Evolutionary conservation across 2,888 invertebrate genomes (phyloP).

Genomic region (Bombylius major): DNA sequence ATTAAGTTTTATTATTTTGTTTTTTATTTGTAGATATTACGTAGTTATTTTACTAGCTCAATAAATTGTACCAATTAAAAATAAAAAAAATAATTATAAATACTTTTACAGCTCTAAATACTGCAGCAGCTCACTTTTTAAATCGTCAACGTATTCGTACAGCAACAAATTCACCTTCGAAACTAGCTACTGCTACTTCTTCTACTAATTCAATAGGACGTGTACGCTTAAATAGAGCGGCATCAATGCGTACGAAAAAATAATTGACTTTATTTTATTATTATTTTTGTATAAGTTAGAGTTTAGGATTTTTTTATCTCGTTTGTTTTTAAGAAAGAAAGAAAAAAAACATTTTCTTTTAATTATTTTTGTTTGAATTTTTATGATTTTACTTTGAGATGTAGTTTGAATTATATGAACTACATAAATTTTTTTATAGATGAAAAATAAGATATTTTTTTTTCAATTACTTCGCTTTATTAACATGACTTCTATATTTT

Average conservation of each 20-base stretch:
- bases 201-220: background rate
- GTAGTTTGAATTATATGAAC: too few species aligned
- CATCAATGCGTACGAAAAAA: constrained; percentile 32
- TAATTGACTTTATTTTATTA: constrained; percentile 8
- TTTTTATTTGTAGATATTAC: too few species aligned
- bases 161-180: background rate
- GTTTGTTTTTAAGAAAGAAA: background rate
- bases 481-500: too few species aligned
- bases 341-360: background rate
- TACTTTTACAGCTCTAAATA: constrained; percentile 5
- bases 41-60: too few species aligned
- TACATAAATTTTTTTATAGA: too few species aligned
- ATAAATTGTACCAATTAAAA: too few species aligned
- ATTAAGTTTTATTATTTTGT: too few species aligned
- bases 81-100: too few species aligned
- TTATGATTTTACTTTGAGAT: too few species aligned
- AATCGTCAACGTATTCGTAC: constrained; percentile 10
- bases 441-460: too few species aligned
- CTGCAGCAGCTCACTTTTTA: constrained; percentile 4
- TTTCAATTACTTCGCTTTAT: too few species aligned
- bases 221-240: constrained; percentile 31
- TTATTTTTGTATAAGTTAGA: background rate
- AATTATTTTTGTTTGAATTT: too few species aligned
- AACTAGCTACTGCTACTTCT: background rate
- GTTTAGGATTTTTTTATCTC: background rate